phyloP scores from a whole-genome alignment of 2,888 invertebrate species.

The Phragmatobia fuliginosa region DNA sequence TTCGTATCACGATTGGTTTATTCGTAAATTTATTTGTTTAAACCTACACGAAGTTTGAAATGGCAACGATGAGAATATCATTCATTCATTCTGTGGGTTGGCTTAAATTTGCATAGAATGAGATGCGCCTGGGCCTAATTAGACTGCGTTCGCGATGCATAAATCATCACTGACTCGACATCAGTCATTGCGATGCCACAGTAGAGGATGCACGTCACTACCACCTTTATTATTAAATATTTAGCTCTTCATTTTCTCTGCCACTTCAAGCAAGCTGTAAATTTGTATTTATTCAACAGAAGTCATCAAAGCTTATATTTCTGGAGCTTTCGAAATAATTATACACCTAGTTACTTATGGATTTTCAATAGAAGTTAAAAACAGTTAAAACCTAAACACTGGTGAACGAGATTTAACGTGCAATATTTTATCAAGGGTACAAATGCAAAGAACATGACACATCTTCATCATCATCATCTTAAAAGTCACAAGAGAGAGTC shows the following conservation, averaged over 20 bases:
- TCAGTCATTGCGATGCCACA: conserved; percentile 52
- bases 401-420: not conserved
- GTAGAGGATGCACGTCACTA: conserved; percentile 48
- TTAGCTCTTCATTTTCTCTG: conserved; percentile 41
- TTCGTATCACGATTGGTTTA: conserved; percentile 49
- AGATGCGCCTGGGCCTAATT: conserved; percentile 75
- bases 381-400: not conserved
- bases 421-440: conserved; percentile 19
- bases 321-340: not conserved
- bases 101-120: conserved; percentile 77
- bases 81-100: conserved; percentile 55
- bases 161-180: conserved; percentile 72
- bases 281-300: not conserved
- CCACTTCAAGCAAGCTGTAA: not conserved
- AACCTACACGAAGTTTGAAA: conserved; percentile 56
- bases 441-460: conserved; percentile 27
- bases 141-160: conserved; percentile 69
- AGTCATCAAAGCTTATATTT: not conserved
- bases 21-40: conserved; percentile 56
- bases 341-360: too few relatives aligned
- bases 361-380: not conserved
- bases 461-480: conserved; percentile 37
- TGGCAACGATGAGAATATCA: conserved; percentile 58
- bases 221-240: conserved; percentile 50
- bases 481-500: conserved; percentile 54